Base-by-base conservation (phyloP, 2,797 vertebrate species). In the Molossus alvarezi region DNA sequence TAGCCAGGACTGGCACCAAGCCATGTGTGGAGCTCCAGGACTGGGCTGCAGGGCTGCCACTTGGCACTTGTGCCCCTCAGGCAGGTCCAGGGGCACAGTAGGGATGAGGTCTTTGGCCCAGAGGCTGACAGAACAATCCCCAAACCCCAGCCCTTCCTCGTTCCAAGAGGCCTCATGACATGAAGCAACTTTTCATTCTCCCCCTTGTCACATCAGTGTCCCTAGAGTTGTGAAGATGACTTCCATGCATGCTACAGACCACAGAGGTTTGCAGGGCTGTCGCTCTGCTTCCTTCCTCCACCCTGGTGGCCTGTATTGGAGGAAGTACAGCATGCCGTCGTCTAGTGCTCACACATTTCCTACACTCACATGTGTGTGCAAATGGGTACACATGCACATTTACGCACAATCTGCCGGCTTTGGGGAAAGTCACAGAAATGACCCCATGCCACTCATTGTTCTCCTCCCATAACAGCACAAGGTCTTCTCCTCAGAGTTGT, bases 1-100 rank as follows among this genome's bases (percentile, higher is more conserved):
- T 18, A 10, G 8, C 21, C 20, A n/a, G 4, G 58, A 6, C 53
- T 8, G 33, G 60, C 45, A 18, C 3, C 0, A 7, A 55, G 9
- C 79, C 64, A 81, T 2, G 1, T 0, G 29, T 4, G 2, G 25
- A 55, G 17, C 90, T 95, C 41, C 37, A 99, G 99, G 99, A 41
- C 98, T 98, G 98, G 99, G 98, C 97, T 99, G 99, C 98, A 99
- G 99, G 99, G 64, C 99, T 99, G 99, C 97, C 98, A 99, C 92
- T 98, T 98, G 72, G 99, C 99, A 98, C 98, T 99, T 99, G 98
- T 99, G 99, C 97, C 98, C 97, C 96, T 97, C 98, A 98, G 99
- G 99, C 99, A 98, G 41, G 1, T 33, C 57, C 5, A 29, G 21
- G 58, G 82, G 25, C 45, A 53, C 11, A 8, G 48, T 13, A 8